Evolutionary conservation across 1,140 invertebrate species (phyloP), one percentile per base, ranked within the genome.

Genomic region (Neodiprion fabricii): DNA sequence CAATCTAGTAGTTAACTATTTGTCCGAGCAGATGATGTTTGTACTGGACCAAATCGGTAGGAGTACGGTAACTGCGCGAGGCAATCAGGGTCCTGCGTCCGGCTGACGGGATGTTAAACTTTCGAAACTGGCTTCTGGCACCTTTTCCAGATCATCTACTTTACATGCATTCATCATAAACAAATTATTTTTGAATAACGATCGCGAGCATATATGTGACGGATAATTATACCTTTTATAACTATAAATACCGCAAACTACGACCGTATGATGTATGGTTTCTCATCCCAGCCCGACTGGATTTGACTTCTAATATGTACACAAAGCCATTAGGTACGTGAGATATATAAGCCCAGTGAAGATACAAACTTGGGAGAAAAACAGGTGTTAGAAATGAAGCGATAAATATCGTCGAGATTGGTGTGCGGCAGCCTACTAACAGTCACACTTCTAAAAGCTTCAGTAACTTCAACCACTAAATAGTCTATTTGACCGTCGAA

Each of bases 91-190:
- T 61, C 11, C 53, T 9, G 5, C 53, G 53, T 61, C n/a, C 53
- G 9, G 7, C 53, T 61, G 53, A 5, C 53, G 11, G 53, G 53
- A 61, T 14, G n/a, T 40, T 40, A 61, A 8, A 61, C 53, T 61
- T 61, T 61, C 53, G 53, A 61, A 61, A 61, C 53, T 61, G 53
- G 53, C 53, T 61, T 61, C 53, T 61, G 53, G 53, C 53, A 8
- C 53, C n/a, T 61, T 61, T 61, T 61, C 53, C 53, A 61, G 53
- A 61, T 61, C 53, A 61, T 61, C n/a, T 61, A 11, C 1, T n/a
- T 61, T 61, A 61, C 8, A 61, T n/a, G 53, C 53, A n/a, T 12
- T 61, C 7, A 61, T 61, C n/a, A 61, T 61, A 8, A 61, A 61
- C 53, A 61, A 8, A 4, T 61, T 61, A 12, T 61, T 61, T n/a